These are phyloP conservation scores for Myrmecophaga tridactyla DNA, from an alignment of 2,113 vertebrate species.

Conservation along the genomic window DNA sequence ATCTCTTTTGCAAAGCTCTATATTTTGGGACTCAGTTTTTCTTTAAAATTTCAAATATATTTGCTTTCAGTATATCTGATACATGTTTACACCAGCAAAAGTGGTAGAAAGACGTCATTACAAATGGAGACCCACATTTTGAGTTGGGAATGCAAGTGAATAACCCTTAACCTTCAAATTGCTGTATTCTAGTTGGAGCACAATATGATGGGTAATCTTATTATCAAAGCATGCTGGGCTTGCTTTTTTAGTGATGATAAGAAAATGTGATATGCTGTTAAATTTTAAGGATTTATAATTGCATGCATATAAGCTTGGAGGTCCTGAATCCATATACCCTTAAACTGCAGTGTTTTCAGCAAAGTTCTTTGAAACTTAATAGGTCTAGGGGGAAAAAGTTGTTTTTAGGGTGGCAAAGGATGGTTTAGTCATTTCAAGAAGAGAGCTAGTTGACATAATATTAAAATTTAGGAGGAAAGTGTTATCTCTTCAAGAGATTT, in stretches of 20 bases:
- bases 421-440: slow-evolving; percentile 30
- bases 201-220: neutral
- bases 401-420: neutral
- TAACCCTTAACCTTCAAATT: neutral
- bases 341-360: neutral
- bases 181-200: neutral
- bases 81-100: neutral
- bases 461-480: neutral
- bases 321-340: neutral
- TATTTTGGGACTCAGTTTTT: neutral
- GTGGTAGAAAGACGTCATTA: neutral
- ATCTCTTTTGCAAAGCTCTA: neutral
- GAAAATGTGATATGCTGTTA: neutral
- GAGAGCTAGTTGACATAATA: neutral
- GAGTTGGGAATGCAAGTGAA: neutral
- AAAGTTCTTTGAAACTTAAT: neutral
- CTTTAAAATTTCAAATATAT: neutral
- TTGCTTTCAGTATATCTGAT: neutral
- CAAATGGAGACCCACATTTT: neutral
- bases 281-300: neutral
- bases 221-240: neutral
- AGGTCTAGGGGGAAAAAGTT: neutral
- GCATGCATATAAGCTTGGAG: neutral
- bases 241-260: neutral
- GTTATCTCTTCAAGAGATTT: neutral